Evolutionary conservation across 2,797 vertebrate species (phyloP).

Genomic region (Heliangelus exortis): DNA sequence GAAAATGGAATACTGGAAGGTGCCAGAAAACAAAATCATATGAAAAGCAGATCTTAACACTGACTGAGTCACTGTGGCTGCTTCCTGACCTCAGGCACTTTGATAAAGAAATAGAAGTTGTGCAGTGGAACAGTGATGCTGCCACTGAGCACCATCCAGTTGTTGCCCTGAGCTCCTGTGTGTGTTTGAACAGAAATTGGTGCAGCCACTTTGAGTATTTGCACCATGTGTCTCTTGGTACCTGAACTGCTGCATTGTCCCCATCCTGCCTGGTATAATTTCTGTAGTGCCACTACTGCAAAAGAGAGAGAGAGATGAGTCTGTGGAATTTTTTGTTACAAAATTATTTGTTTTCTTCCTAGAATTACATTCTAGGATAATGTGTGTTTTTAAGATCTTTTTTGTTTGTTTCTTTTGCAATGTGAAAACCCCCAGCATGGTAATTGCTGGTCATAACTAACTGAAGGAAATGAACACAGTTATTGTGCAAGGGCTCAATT

Average conservation of each 20-base stretch:
- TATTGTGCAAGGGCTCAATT: neutral
- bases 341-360: neutral
- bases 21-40: neutral
- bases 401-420: neutral
- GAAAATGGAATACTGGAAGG: neutral
- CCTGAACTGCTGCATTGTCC: fast-evolving
- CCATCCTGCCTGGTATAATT: fast-evolving
- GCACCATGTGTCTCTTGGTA: fast-evolving
- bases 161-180: fast-evolving
- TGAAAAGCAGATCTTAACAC: neutral
- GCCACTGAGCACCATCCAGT: neutral
- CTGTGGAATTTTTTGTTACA: neutral
- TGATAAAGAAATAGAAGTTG: neutral
- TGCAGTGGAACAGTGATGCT: fast-evolving
- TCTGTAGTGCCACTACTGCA: neutral
- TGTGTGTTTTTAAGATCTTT: neutral
- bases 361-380: neutral
- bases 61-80: neutral
- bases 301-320: neutral
- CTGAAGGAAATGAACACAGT: neutral
- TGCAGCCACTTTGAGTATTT: fast-evolving
- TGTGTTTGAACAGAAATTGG: fast-evolving
- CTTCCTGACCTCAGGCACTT: neutral
- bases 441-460: neutral
- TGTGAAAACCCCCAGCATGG: neutral